Percentiles rank a stretch among this genome's conserved stretches.
These are phyloP conservation scores for Orthonyx spaldingii DNA, from an alignment of 2,113 vertebrate genomes.

Conservation along the genomic window DNA sequence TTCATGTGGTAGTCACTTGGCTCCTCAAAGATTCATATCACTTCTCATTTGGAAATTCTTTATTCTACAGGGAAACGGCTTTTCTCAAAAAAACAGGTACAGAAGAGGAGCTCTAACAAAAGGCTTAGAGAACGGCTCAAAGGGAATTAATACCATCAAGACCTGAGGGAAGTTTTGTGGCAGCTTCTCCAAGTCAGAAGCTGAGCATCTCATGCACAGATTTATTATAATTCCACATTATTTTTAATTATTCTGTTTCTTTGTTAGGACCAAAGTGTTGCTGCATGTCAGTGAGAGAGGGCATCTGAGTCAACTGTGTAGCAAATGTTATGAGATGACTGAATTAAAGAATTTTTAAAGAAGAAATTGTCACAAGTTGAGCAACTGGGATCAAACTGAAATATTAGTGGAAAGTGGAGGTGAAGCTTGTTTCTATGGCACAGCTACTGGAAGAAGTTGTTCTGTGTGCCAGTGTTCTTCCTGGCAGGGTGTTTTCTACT, in stretches of 20 bases:
- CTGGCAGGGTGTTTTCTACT: neutral
- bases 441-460: neutral
- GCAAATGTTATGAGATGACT: neutral
- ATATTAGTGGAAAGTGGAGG: neutral
- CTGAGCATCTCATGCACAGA: neutral
- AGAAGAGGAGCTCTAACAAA: neutral
- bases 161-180: neutral
- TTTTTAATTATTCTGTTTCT: neutral
- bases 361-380: neutral
- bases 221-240: neutral
- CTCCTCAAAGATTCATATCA: slow-evolving; percentile 10
- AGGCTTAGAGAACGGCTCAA: neutral
- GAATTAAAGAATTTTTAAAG: neutral
- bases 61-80: neutral
- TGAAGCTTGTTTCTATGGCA: neutral
- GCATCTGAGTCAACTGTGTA: neutral
- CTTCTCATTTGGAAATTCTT: slow-evolving; percentile 25
- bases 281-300: neutral
- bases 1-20: neutral
- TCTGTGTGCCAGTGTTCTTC: neutral
- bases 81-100: neutral
- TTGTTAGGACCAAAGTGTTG: neutral
- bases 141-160: neutral
- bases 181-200: neutral
- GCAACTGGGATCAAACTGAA: neutral